These are phyloP conservation scores for Tetramorium parvispinum DNA, from an alignment of 1,140 invertebrate genomes.

Conservation along the genomic window DNA sequence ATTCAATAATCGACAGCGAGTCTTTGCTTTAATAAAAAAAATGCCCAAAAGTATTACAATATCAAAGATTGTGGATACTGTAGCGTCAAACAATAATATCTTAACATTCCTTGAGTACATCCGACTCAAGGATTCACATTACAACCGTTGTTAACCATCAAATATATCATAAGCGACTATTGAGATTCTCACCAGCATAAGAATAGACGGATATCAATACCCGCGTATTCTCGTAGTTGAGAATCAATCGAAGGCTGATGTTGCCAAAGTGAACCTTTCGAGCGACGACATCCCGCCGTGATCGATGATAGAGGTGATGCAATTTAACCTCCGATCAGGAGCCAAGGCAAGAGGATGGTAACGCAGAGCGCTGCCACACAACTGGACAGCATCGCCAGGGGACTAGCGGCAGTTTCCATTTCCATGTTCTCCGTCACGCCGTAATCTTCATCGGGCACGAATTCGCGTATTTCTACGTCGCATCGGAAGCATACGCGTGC, in stretches of 20 bases:
- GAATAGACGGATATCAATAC: neutral
- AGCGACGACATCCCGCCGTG: neutral
- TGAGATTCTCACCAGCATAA: neutral
- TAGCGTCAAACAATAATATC: neutral
- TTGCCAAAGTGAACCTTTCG: neutral
- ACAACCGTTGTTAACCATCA: neutral
- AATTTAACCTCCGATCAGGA: conserved; percentile 82
- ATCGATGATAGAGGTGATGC: neutral
- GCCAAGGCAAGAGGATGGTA: conserved; percentile 83
- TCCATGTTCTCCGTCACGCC: conserved; percentile 64
- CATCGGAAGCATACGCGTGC: conserved; percentile 84
- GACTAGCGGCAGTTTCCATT: conserved; percentile 79
- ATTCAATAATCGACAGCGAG: neutral
- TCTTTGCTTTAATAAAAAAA: neutral
- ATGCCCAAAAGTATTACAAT: neutral
- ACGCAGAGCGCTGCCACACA: conserved; percentile 83
- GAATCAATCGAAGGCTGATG: conserved; percentile 2
- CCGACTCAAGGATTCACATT: neutral
- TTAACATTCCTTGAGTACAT: neutral
- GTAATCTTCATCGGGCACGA: conserved; percentile 83
- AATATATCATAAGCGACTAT: conserved; percentile 3
- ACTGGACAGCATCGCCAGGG: conserved; percentile 84
- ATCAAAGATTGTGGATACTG: neutral
- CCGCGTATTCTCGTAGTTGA: neutral
- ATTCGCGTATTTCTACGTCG: conserved; percentile 85